Evolutionary conservation across 35 echinoderm and acorn worm genomes (phyloP), one percentile per base, ranked within the genome.

Genomic region (Apostichopus japonicus): DNA sequence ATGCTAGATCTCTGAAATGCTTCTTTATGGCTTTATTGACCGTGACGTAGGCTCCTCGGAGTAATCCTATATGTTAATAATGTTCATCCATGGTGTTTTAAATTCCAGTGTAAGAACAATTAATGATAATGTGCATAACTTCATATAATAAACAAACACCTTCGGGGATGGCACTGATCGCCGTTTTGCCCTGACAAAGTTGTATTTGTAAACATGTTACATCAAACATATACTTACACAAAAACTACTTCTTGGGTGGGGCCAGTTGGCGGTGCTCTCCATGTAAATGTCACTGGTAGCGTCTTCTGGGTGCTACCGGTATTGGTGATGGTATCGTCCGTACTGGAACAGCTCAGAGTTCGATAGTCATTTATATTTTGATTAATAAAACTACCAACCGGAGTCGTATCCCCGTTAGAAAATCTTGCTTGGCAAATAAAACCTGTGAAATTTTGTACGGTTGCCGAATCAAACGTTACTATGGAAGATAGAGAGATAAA

Each of bases 211-310:
- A 44, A 44, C 33, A 44, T 44, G 33, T 44, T 44, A 44, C 33
- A 44, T 44, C 33, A 44, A 44, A 44, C 33, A 44, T 6, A 53
- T 83, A 54, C 80, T 53, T 83, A 83, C 80, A 83, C 44, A 83
- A 83, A 83, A 16, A 56, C 13, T 55, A 83, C 16, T 4, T 55
- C 53, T 55, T 56, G 52, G 7, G 11, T 27, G 2, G 22, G 4
- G 17, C 13, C 3, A 83, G 23, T 14, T 54, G 0, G 2, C 71
- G 80, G 80, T 14, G 52, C 52, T 83, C 11, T 83, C 44, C 53
- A 83, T 10, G 80, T 14, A 83, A 83, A 83, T 55, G 80, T 83
- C 51, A 83, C 14, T 19, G 80, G 80, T 55, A 83, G 80, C 14
- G 17, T 1, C 0, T 83, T 83, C 15, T 1, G 6, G 13, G 11